phyloP scores from a whole-genome alignment of 2,888 invertebrate species.

The Andricus quercusramuli region DNA sequence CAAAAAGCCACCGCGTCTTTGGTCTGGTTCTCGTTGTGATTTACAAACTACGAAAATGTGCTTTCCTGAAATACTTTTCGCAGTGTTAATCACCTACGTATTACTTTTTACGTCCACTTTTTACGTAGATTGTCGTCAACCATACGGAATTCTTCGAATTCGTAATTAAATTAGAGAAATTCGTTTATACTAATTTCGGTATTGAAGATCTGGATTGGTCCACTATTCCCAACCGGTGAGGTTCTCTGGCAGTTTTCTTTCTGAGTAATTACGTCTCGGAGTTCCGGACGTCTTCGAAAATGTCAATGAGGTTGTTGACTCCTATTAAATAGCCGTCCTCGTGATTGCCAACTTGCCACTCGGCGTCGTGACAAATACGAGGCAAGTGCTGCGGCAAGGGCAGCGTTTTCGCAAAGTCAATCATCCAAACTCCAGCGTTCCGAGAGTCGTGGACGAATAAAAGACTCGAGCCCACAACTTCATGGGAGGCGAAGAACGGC shows the following conservation, averaged over 20 bases:
- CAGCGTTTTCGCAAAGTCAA: constrained; percentile 98
- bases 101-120: neutral
- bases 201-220: neutral
- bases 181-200: neutral
- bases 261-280: constrained; percentile 54
- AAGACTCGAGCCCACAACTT: constrained; percentile 96
- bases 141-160: neutral
- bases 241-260: constrained; percentile 29
- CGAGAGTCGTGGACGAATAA: constrained; percentile 95
- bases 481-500: constrained; percentile 94
- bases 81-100: constrained; percentile 1
- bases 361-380: constrained; percentile 88
- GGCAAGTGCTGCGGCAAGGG: constrained; percentile 86
- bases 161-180: constrained; percentile 70
- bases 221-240: neutral
- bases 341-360: constrained; percentile 97
- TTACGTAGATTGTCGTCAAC: constrained; percentile 1
- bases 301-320: constrained; percentile 92
- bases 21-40: constrained; percentile 47
- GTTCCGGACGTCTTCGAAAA: constrained; percentile 84
- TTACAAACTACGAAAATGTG: neutral
- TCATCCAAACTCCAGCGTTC: constrained; percentile 96
- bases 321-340: constrained; percentile 98
- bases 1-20: constrained; percentile 57
- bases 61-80: constrained; percentile 16